phyloP scores from a whole-genome alignment of 2,888 invertebrate species.

The Hartigia nigra region DNA sequence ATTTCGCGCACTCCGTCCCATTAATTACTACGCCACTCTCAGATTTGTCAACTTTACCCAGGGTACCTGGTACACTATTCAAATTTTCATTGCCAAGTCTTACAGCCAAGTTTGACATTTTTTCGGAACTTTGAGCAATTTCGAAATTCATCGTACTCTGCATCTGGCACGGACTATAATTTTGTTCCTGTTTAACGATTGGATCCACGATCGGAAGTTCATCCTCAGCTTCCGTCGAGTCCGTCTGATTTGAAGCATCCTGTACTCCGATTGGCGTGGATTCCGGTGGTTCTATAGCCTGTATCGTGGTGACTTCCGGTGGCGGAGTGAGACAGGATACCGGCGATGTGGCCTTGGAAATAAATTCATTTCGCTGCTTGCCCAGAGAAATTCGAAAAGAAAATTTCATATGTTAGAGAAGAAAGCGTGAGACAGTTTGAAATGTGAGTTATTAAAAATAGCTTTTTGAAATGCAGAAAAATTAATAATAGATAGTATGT shows the following conservation, averaged over 20 bases:
- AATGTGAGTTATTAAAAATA: neutral
- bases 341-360: constrained; percentile 67
- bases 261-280: constrained; percentile 73
- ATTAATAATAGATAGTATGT: neutral
- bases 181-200: constrained; percentile 56
- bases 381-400: constrained; percentile 14
- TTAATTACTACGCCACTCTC: constrained; percentile 49
- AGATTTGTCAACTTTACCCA: constrained; percentile 65
- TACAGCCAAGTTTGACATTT: constrained; percentile 47
- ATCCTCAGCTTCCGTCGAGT: constrained; percentile 70
- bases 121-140: constrained; percentile 47
- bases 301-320: constrained; percentile 68
- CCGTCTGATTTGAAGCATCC: constrained; percentile 87
- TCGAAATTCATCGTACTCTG: constrained; percentile 47
- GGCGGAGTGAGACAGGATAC: constrained; percentile 75
- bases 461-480: neutral
- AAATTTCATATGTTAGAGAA: neutral
- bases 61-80: constrained; percentile 66
- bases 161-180: constrained; percentile 47
- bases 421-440: neutral
- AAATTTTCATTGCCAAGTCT: constrained; percentile 65
- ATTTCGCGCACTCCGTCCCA: constrained; percentile 51
- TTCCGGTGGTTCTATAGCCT: constrained; percentile 63
- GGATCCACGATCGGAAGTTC: constrained; percentile 41
- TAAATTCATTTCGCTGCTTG: constrained; percentile 55